Evolutionary conservation across 2,113 vertebrate species (phyloP), one percentile per base, ranked within the genome.

Genomic region (Pygoscelis adeliae): DNA sequence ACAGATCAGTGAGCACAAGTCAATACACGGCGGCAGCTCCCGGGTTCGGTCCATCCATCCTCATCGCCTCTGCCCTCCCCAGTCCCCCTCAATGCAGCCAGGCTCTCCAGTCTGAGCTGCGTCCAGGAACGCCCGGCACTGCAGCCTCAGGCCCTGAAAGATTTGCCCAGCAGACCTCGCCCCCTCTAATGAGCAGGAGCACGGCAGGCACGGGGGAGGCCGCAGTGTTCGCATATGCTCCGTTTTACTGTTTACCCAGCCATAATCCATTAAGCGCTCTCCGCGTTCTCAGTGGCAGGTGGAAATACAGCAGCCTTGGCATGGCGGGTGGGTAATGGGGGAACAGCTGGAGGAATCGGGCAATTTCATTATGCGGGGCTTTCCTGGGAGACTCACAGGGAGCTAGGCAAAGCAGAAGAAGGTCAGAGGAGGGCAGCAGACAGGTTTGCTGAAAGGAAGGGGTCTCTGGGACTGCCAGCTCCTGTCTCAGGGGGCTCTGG

Each of bases 1-100:
- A 10, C 50, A 23, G 15, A 10, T 8, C 40, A 2, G 47, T 2
- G 62, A 58, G 83, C 86, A 23, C 42, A 8, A 34, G 16, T 13
- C 72, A 8, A 7, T 6, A 29, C 29, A 5, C 50, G 22, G 52
- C 59, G 34, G 76, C 89, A 52, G 81, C 76, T 52, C 76, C 65
- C 3, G 2, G 25, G 1, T 26, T 56, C 3, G 7, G 6, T 63
- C 49, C 66, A 13, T 49, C 23, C 0, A 17, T 50, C 58, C 32
- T 42, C 83, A 52, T 36, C 29, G 7, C n/a, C 40, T 34, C 30
- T n/a, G 50, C 52, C 8, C 32, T 78, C 23, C 58, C 32, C 13
- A 4, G 9, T 4, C 32, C 44, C 22, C 26, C 25, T 38, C 5
- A 1, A 1, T 8, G 44, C 14, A 27, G 34, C 62, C 56, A 16